Base-by-base conservation (phyloP, 2,888 invertebrate genomes). In the Cyclophora punctaria region DNA sequence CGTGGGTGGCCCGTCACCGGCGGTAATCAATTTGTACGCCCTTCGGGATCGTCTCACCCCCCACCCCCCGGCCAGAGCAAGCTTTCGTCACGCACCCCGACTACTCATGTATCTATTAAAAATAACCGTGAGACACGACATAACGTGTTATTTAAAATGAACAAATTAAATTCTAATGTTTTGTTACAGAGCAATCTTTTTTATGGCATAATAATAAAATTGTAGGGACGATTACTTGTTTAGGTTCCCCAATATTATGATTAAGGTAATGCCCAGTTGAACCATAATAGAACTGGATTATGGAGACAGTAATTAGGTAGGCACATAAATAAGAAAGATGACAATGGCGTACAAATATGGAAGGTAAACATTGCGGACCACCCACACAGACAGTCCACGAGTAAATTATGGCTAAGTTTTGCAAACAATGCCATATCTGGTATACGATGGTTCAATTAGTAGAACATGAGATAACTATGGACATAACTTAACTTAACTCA, bases 1-100 rank as follows among this genome's bases (percentile, higher is more conserved):
- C 73, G 78, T 85, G 88, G 86, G 88, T 86, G 87, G 87, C 65
- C 71, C 67, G 71, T 80, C 83, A 77, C 76, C 74, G 75, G 68
- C 66, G 64, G 78, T 82, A 85, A 86, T 86, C 86, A 83, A 86
- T 87, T 87, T 85, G 80, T 84, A 83, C 80, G 85, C 82, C 78
- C 80, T 78, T 80, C 80, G 71, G 60, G 66, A 69, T 63, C 63
- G 59, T 67, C 69, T 63, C 69, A 63, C 63, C 69, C 71, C 63
- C 67, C 64, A 62, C 66, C 67, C 57, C 63, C 44, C 64, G 5
- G 37, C 37, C 5, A 37, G 37, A 37, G 37, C 37, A 37, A 60
- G 62, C 73, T 82, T 86, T 83, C 80, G 83, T 80, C 81, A 83
- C 78, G 81, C 81, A 80, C 71, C 81, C 79, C 71, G 68, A 66